Evolutionary conservation across 2,797 vertebrate genomes (phyloP), one percentile per base, ranked within the genome.

Genomic region (Pantherophis vulpinus): DNA sequence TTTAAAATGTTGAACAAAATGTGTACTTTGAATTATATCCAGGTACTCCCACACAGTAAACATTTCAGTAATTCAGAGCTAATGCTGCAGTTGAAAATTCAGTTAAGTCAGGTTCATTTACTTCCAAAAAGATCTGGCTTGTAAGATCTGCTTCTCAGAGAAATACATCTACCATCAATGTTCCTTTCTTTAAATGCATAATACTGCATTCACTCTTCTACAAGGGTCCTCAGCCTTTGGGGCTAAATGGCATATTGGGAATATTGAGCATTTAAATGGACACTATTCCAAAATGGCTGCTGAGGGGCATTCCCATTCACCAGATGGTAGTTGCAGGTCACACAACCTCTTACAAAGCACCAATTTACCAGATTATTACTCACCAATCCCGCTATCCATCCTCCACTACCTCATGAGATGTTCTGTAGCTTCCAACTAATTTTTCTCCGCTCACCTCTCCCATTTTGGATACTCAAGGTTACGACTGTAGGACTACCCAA

Each of bases 1-100:
- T 94, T 94, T 92, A 5, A 54, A 87, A 89, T 79, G 58, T 88
- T 87, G 32, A 93, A 87, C 74, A 94, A 66, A 51, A 94, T 94
- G 95, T 42, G 42, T 70, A 42, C 29, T 93, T 88, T 90, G 10
- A 88, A 51, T 93, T 55, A 32, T 59, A 93, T 87, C 20, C 27
- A n/a, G 16, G 3, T 37, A 7, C 4, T 32, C 12, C 20, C 37
- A 16, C 16, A 42, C 3, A 66, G 27, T 23, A n/a, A 54, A 3
- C 66, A 37, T 56, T 61, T 70, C n/a, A 55, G 32, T 27, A 20
- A 70, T 83, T 55, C 7, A 54, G 25, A 47, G 11, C 4, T 27
- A 23, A 70, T 59, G 42, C 59, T 87, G 54, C 89, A 60, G 23
- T n/a, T n/a, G 54, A 86, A 59, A 27, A 27, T 32, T 87, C 18